Evolutionary conservation across 2,888 invertebrate species (phyloP).

Genomic region (Drosophila aldrichi): DNA sequence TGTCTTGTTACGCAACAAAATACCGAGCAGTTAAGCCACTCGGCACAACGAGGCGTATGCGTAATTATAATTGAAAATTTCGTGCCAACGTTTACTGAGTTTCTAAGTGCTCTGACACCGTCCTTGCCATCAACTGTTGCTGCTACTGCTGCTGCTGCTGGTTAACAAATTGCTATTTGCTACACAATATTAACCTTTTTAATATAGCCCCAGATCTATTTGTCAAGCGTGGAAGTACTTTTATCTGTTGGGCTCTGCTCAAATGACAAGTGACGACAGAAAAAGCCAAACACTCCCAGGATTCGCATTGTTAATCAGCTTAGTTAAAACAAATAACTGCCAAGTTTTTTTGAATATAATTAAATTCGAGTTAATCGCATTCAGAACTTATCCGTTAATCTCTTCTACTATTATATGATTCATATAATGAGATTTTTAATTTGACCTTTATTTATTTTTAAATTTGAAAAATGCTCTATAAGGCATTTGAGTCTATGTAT

Average conservation of each 20-base stretch:
- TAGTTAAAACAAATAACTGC: not conserved
- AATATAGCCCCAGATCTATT: conserved; percentile 51
- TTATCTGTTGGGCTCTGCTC: conserved; percentile 20
- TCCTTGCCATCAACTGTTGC: conserved; percentile 10
- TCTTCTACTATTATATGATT: too few relatives aligned
- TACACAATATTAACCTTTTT: conserved; percentile 55
- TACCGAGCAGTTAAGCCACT: conserved; percentile 57
- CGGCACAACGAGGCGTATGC: conserved; percentile 65
- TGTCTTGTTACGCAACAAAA: conserved; percentile 62
- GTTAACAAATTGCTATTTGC: conserved; percentile 29
- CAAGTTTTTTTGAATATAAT: not conserved
- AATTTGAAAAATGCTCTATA: not conserved
- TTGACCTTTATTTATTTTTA: too few relatives aligned
- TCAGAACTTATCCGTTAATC: not conserved
- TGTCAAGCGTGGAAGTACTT: conserved; percentile 40
- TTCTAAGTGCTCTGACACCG: conserved; percentile 41
- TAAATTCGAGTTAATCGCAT: not conserved
- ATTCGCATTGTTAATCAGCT: not conserved
- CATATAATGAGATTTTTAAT: too few relatives aligned
- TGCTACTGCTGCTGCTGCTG: conserved; percentile 13
- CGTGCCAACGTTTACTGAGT: conserved; percentile 64
- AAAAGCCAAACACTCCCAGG: not conserved
- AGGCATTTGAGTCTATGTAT: not conserved
- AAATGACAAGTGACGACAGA: conserved; percentile 12
- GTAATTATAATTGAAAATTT: conserved; percentile 73